Percentiles rank a stretch among this genome's conserved stretches.
These are phyloP conservation scores for Poecilus cupreus DNA, from an alignment of 2,888 invertebrate genomes.

Conservation along the genomic window DNA sequence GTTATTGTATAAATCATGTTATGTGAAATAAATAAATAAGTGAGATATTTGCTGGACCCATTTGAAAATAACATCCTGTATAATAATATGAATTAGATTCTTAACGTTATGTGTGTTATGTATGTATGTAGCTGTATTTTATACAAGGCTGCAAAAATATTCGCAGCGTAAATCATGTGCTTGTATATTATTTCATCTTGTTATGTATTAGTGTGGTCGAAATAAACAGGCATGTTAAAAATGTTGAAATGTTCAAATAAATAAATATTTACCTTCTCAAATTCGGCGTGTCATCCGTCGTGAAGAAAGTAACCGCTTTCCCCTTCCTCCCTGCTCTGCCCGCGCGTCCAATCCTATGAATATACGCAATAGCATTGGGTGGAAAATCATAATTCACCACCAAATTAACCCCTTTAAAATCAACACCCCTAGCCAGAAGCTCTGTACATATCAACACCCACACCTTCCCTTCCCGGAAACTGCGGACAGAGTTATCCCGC, in stretches of 20 bases:
- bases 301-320: conserved; percentile 95
- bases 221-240: too few relatives aligned
- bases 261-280: conserved; percentile 82
- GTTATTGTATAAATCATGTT: too few relatives aligned
- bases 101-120: too few relatives aligned
- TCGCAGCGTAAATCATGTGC: too few relatives aligned
- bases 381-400: conserved; percentile 99
- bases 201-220: too few relatives aligned
- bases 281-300: conserved; percentile 89
- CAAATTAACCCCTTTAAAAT: conserved; percentile 96
- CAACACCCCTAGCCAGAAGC: conserved; percentile 96
- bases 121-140: too few relatives aligned
- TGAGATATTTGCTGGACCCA: too few relatives aligned
- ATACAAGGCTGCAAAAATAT: too few relatives aligned
- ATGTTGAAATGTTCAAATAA: not conserved
- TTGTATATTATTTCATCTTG: too few relatives aligned
- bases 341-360: conserved; percentile 92
- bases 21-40: too few relatives aligned
- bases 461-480: conserved; percentile 93
- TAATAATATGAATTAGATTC: too few relatives aligned
- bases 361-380: conserved; percentile 89
- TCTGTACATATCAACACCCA: conserved; percentile 99
- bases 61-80: too few relatives aligned
- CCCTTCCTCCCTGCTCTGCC: conserved; percentile 94
- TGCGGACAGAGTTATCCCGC: conserved; percentile 92